Evolutionary conservation across 2,888 invertebrate species (phyloP).

Genomic region (Amphipoea lucens): DNA sequence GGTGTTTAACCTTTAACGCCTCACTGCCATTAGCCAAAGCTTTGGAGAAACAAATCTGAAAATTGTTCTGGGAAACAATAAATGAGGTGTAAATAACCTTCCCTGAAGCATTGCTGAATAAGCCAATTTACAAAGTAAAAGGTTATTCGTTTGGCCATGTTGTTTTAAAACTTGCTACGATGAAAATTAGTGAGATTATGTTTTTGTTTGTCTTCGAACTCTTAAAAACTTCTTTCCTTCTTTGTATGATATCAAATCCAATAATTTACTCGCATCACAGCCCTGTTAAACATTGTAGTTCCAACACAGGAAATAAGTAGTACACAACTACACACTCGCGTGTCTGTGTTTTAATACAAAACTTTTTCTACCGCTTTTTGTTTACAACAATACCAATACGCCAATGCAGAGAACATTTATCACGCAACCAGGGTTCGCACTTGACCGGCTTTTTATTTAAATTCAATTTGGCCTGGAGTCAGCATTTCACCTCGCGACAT

Average conservation of each 20-base stretch:
- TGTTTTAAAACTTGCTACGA: neutral
- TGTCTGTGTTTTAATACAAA: conserved; percentile 35
- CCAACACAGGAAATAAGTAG: conserved; percentile 10
- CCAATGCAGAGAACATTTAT: conserved; percentile 58
- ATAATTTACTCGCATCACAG: neutral
- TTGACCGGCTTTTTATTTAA: conserved; percentile 54
- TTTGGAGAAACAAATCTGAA: conserved; percentile 14
- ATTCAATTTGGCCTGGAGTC: conserved; percentile 56
- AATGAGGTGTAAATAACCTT: conserved; percentile 2
- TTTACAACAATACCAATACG: conserved; percentile 53
- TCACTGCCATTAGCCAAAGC: conserved; percentile 10
- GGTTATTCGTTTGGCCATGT: neutral
- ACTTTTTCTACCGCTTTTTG: conserved; percentile 39
- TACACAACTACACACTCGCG: conserved; percentile 16
- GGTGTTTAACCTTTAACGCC: conserved; percentile 30
- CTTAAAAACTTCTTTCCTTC: neutral
- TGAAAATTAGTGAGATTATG: neutral
- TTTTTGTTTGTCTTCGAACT: neutral
- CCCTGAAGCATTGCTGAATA: neutral
- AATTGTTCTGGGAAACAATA: conserved; percentile 1
- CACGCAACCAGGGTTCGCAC: conserved; percentile 45
- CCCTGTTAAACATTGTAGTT: neutral
- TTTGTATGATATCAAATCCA: neutral
- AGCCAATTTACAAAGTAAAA: neutral
- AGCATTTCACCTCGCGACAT: conserved; percentile 61